A percentile compares a stretch with the other conserved stretches of the same genome.
Evolutionary conservation across 2,797 vertebrate species (phyloP).

Genomic region (Eurystomus glaucurus): DNA sequence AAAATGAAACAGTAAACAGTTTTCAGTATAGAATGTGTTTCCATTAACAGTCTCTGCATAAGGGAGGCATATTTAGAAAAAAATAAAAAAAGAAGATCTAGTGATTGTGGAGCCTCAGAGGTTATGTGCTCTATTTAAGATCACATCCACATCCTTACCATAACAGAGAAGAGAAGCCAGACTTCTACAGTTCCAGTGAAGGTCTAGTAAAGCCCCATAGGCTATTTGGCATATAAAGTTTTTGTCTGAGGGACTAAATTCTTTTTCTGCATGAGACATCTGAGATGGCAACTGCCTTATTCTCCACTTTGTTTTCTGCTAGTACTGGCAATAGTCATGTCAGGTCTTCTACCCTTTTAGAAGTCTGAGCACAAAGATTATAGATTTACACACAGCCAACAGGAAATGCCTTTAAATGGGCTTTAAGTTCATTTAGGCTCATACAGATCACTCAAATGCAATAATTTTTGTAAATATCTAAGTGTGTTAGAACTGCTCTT

Average conservation of each 20-base stretch:
- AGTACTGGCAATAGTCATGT: neutral
- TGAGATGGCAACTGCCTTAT: neutral
- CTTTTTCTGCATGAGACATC: neutral
- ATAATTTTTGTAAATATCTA: neutral
- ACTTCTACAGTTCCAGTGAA: rapidly evolving
- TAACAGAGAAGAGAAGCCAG: neutral
- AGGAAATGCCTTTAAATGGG: neutral
- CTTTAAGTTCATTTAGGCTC: neutral
- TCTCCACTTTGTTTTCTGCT: neutral
- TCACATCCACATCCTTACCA: neutral
- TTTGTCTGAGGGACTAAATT: neutral
- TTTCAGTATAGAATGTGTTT: neutral
- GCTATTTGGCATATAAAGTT: neutral
- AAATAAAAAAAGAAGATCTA: neutral
- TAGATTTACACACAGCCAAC: neutral
- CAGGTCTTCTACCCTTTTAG: neutral
- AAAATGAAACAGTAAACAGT: slow-evolving; percentile 21
- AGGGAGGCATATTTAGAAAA: neutral
- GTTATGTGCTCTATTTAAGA: neutral
- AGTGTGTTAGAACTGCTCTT: neutral
- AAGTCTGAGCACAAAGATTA: neutral
- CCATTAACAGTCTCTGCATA: neutral
- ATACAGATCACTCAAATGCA: neutral
- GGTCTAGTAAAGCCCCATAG: neutral
- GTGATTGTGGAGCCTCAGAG: neutral